Conservation (phyloP, 1,140 invertebrate species). For the Solenopsis invicta region DNA sequence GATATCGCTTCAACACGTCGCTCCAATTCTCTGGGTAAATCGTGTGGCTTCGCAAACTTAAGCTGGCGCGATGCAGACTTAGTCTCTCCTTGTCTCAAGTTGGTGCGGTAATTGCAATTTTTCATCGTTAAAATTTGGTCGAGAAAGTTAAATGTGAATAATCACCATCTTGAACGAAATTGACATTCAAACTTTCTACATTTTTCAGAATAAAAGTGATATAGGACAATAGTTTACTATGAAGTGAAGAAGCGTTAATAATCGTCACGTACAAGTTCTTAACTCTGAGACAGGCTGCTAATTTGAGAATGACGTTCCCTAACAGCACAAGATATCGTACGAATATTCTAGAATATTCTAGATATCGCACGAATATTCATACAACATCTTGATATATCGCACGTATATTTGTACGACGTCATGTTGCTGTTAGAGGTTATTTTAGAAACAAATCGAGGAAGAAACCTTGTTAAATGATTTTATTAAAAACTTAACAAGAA, state of each 20-base stretch:
- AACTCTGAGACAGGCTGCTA: neutral
- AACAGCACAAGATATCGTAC: too few species aligned
- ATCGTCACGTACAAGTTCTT: neutral
- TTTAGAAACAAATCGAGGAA: too few species aligned
- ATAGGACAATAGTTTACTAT: neutral
- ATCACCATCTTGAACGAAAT: neutral
- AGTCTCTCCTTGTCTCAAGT: too few species aligned
- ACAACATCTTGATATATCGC: too few species aligned
- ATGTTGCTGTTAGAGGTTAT: too few species aligned
- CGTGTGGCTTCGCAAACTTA: slow-evolving; percentile 31
- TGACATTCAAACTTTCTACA: neutral
- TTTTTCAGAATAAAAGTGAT: neutral
- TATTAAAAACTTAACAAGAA: neutral
- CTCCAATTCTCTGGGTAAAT: slow-evolving; percentile 37
- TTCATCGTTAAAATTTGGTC: neutral
- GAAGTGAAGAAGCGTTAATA: neutral
- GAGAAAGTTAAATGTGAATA: neutral
- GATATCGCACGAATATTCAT: too few species aligned
- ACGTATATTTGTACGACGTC: too few species aligned
- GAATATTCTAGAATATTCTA: too few species aligned
- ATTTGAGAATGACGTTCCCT: neutral
- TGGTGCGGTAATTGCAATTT: neutral
- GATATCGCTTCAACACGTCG: slow-evolving; percentile 7
- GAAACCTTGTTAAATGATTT: neutral
- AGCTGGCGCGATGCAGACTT: neutral